Evolutionary conservation across 2,113 vertebrate genomes (phyloP).

Genomic region (Chaetodon auriga): DNA sequence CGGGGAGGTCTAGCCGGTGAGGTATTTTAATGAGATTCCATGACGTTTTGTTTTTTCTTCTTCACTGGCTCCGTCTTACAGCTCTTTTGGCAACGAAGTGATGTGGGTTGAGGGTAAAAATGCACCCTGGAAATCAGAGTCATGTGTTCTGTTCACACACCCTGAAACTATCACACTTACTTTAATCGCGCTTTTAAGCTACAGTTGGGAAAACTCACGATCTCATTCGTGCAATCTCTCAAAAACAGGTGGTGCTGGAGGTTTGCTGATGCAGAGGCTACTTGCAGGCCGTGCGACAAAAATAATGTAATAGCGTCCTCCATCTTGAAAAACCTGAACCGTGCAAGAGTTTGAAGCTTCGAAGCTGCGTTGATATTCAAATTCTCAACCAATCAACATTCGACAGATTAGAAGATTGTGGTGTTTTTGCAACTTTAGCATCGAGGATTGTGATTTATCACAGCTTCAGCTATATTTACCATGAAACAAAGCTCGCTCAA

Average conservation of each 20-base stretch:
- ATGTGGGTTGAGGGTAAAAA: slow-evolving; percentile 27
- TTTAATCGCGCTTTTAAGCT: neutral
- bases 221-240: neutral
- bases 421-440: no score
- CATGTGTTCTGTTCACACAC: slow-evolving; percentile 12
- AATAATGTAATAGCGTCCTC: neutral
- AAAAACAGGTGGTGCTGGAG: neutral
- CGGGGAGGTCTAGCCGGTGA: slow-evolving; percentile 45
- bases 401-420: no score
- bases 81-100: slow-evolving; percentile 15
- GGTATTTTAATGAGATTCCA: slow-evolving; percentile 79
- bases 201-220: neutral
- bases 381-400: no score
- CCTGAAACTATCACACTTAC: neutral
- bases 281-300: neutral
- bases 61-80: slow-evolving; percentile 46
- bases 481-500: no score
- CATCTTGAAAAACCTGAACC: neutral
- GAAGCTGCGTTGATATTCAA: no score
- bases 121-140: slow-evolving; percentile 1
- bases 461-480: no score
- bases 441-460: no score
- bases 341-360: no score
- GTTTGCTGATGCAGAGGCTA: neutral
- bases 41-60: slow-evolving; percentile 55